Evolutionary conservation across 2,888 invertebrate genomes (phyloP), one percentile per base, ranked within the genome.

Genomic region (Epinotia bilunana): DNA sequence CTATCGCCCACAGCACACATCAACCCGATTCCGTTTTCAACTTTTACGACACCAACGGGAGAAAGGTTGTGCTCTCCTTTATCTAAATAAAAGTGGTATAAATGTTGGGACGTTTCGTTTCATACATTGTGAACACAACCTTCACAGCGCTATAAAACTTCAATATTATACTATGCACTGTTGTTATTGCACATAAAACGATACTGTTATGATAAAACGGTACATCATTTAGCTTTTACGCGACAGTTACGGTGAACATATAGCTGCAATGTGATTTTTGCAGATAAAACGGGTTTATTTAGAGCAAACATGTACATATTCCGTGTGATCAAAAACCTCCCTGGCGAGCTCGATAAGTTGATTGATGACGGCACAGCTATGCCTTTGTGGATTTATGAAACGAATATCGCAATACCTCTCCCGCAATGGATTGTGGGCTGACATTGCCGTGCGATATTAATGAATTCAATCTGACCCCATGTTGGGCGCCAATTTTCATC

Each of bases 401-500:
- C 53, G 60, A 58, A 55, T 61, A 65, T 61, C 58, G 18, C 71
- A 71, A 64, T 39, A 33, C 49, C 57, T 58, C 43, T 61, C 20
- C 61, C 53, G 58, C 39, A 60, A 67, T 73, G 53, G 55, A 71
- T 74, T 55, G 70, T 64, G 43, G 16, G 65, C 43, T 73, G 72
- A 60, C 72, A 53, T 28, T 28, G 49, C 49, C 16, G n/a, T 7
- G n/a, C 11, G 71, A 57, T 46, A 72, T 73, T 67, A 70, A 74
- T 70, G 33, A 55, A 67, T 65, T 62, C 63, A 69, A 70, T 58
- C 46, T 53, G 76, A 28, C 77, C 39, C 77, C 81, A 79, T 55
- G 81, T 79, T 79, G 81, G 81, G 81, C 77, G 80, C 79, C 81
- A 83, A 39, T 53, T n/a, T 65, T 72, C 61, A 67, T 53, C 18